Evolutionary conservation across 2,888 invertebrate species (phyloP).

Genomic region (Chloroclysta siterata): DNA sequence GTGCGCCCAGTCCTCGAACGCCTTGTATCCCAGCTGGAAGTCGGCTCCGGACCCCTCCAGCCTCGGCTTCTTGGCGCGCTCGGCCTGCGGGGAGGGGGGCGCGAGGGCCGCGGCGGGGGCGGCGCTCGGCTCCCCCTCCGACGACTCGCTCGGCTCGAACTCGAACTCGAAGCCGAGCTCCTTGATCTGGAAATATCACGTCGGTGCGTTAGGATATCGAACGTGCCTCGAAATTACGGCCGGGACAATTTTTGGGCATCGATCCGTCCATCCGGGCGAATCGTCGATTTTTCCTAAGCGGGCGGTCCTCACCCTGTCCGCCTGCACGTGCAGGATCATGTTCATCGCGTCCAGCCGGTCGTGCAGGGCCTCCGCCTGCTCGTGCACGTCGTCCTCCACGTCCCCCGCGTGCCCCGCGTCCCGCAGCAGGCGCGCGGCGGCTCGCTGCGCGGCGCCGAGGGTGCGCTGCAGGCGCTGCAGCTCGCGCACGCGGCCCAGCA

Average conservation of each 20-base stretch:
- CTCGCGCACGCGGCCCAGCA: slow-evolving; percentile 87
- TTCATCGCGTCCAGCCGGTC: slow-evolving; percentile 90
- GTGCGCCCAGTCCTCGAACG: slow-evolving; percentile 73
- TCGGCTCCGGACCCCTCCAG: slow-evolving; percentile 59
- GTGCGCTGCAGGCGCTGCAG: slow-evolving; percentile 83
- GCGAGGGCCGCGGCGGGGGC: slow-evolving; percentile 4
- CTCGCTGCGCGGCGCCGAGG: slow-evolving; percentile 75
- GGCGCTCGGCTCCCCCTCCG: slow-evolving; percentile 39
- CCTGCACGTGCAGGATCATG: slow-evolving; percentile 90
- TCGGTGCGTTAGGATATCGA: no score
- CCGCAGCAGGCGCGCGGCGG: slow-evolving; percentile 84
- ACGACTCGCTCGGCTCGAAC: slow-evolving; percentile 51
- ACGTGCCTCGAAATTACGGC: no score
- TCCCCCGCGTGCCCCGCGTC: slow-evolving; percentile 77
- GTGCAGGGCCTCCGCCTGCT: slow-evolving; percentile 87
- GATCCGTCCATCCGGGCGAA: no score
- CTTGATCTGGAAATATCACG: slow-evolving; percentile 73
- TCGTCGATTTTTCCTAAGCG: no score
- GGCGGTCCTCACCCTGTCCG: slow-evolving; percentile 81
- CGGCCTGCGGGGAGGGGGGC: slow-evolving; percentile 5
- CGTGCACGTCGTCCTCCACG: slow-evolving; percentile 73
- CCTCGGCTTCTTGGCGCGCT: slow-evolving; percentile 66
- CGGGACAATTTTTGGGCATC: no score
- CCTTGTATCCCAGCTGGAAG: slow-evolving; percentile 81
- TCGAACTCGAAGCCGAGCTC: slow-evolving; percentile 83